phyloP scores from a whole-genome alignment of 1,140 invertebrate species.

The Drosophila quadrilineata region DNA sequence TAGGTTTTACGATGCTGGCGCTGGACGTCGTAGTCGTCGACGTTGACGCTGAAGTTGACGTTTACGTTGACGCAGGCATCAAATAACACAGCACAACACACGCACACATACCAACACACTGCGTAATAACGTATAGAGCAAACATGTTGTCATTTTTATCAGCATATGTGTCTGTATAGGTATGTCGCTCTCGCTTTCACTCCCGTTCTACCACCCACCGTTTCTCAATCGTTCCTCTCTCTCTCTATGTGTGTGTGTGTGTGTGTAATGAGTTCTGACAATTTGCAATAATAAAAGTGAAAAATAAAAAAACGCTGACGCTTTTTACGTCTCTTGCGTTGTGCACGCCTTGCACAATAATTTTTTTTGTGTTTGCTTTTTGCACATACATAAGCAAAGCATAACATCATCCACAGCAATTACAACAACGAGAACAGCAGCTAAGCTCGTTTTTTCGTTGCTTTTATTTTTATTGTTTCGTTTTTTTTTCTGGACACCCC shows the following conservation, averaged over 20 bases:
- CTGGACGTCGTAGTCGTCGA: constrained; percentile 4
- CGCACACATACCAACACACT: background rate
- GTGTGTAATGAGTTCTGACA: constrained; percentile 8
- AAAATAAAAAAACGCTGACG: constrained; percentile 17
- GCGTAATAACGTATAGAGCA: no score
- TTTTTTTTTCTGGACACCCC: no score
- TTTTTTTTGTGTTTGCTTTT: no score
- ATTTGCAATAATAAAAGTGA: constrained; percentile 21
- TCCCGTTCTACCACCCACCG: no score
- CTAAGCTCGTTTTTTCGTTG: background rate
- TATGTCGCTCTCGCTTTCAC: no score
- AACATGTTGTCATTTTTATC: constrained; percentile 44
- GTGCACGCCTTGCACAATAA: constrained; percentile 14
- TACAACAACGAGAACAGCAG: constrained; percentile 14
- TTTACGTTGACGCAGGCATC: constrained; percentile 8
- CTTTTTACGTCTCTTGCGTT: background rate
- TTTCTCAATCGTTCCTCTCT: no score
- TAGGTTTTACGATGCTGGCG: constrained; percentile 32
- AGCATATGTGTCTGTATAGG: constrained; percentile 18
- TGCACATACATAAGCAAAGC: constrained; percentile 19
- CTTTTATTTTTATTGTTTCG: no score
- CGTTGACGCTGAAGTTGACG: constrained; percentile 6
- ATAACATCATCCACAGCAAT: constrained; percentile 36
- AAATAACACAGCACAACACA: constrained; percentile 12
- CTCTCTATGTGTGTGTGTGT: background rate